A percentile compares a stretch with the other conserved stretches of the same genome.
These are phyloP conservation scores for Eueides isabella DNA, from an alignment of 1,140 invertebrate species.

Conservation along the genomic window DNA sequence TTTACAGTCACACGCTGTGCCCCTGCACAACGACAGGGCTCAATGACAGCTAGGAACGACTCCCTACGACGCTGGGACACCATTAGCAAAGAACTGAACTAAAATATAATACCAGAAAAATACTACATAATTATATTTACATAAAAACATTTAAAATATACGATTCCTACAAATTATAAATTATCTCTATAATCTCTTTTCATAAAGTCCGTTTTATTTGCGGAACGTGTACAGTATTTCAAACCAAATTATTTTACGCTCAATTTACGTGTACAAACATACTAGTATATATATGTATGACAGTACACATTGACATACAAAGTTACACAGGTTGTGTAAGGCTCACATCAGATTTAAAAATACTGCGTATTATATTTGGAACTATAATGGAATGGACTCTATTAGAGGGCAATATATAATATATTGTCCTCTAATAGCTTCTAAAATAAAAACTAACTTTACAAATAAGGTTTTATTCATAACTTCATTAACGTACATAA, in stretches of 20 bases:
- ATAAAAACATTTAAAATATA: not conserved
- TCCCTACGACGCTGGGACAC: no score
- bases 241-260: constrained; percentile 30
- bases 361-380: constrained; percentile 12
- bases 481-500: no score
- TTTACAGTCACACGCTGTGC: no score
- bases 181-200: not conserved
- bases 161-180: not conserved
- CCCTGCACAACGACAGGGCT: no score
- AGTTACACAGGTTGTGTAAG: constrained; percentile 30
- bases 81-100: no score
- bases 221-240: constrained; percentile 29
- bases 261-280: constrained; percentile 25
- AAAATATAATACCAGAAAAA: no score
- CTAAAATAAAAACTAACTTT: no score
- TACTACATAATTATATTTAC: no score
- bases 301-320: constrained; percentile 30
- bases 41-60: no score
- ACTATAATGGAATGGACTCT: not conserved
- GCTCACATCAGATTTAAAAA: constrained; percentile 9
- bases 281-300: no score
- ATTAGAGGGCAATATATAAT: not conserved
- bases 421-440: no score
- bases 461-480: no score
- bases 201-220: constrained; percentile 28